Evolutionary conservation across 1,140 invertebrate species (phyloP), one percentile per base, ranked within the genome.

Genomic region (Chelonus insularis): DNA sequence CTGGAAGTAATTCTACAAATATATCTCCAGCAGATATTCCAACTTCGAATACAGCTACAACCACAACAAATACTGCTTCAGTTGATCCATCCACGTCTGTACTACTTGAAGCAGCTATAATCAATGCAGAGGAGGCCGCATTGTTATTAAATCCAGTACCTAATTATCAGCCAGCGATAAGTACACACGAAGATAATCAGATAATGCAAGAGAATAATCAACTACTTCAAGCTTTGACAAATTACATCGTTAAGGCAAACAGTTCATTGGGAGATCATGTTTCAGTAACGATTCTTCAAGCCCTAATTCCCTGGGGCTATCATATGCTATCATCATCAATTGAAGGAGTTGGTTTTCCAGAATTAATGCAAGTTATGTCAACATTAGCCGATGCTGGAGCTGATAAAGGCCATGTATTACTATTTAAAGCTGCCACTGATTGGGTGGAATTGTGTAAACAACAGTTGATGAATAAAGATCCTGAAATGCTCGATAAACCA

Each of bases 331-430:
- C 84, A 2, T 81, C 84, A 4, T 80, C 83, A 48, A 84, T 88
- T 21, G 90, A 92, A 72, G 88, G 86, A 1, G 83, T 86, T 39
- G 89, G 90, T 21, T 93, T 95, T 71, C 86, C 89, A 5, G 91
- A 93, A 71, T 82, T 96, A 9, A 89, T 97, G 84, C 85, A 89
- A 63, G 88, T 94, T 4, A 82, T 82, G 81, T 90, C 91, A 2
- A 93, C 89, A 1, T 78, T 97, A 57, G 94, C 94, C 0, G 91
- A 93, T 74, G 90, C 91, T 25, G 89, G 92, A 6, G 84, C 86
- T 7, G 88, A 88, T 20, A 83, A 84, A 36, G 92, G 94, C 0
- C 94, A 97, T 77, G 76, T 86, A 1, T 81, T 87, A 16, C 75
- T 97, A 3, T 95, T 97, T 70, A 87, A 89, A 63, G 90, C 92